Conservation (phyloP, 2,797 vertebrate genomes). For the Rousettus madagascariensis region DNA sequence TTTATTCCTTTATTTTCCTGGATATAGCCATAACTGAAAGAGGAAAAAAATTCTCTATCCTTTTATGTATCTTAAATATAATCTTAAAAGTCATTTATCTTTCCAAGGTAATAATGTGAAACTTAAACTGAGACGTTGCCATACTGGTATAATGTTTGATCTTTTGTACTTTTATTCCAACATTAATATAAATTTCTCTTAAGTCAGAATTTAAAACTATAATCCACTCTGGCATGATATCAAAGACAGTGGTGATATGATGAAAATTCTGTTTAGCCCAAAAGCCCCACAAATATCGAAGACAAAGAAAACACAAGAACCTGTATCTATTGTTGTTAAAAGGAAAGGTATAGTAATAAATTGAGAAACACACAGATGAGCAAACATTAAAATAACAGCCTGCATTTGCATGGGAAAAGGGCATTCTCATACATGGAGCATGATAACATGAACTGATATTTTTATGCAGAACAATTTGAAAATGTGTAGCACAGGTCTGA, state of each 20-base stretch:
- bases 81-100: constrained; percentile 28
- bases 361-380: neutral
- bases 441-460: neutral
- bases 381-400: neutral
- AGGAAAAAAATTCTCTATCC: neutral
- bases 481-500: neutral
- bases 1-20: neutral
- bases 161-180: constrained; percentile 20
- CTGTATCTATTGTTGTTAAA: neutral
- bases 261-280: neutral
- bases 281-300: neutral
- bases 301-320: neutral
- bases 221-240: neutral
- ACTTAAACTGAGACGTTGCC: neutral
- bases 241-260: neutral
- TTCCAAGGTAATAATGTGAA: neutral
- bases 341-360: neutral
- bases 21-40: neutral
- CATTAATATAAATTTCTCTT: neutral
- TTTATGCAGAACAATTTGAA: constrained; percentile 39
- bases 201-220: constrained; percentile 26
- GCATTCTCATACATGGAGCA: neutral
- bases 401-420: neutral
- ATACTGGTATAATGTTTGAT: neutral
- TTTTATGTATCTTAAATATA: constrained; percentile 34